Conservation (phyloP, 2,888 invertebrate species). For the Epirrhoe tristata region DNA sequence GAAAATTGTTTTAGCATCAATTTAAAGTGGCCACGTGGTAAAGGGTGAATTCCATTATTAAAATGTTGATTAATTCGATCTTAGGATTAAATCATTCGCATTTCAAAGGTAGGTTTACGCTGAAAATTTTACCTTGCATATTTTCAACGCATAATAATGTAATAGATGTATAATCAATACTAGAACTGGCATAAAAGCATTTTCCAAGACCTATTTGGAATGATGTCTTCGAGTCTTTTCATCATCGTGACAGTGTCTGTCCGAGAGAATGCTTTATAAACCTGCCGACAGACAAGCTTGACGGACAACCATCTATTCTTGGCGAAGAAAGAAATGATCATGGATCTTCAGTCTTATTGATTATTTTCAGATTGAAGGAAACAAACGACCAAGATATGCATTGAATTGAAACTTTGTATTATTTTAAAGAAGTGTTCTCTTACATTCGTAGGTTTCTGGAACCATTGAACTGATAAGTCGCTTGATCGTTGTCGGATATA, state of each 20-base stretch:
- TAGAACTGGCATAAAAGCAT: conserved; percentile 28
- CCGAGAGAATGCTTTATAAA: conserved; percentile 39
- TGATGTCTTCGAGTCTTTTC: conserved; percentile 36
- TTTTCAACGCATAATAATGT: no score
- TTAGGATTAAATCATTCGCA: no score
- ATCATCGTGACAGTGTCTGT: conserved; percentile 45
- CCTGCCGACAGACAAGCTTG: conserved; percentile 36
- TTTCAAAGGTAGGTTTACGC: no score
- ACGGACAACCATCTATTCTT: conserved; percentile 33
- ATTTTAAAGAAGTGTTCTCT: background rate
- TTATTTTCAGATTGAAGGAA: conserved; percentile 7
- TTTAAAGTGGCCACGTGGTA: background rate
- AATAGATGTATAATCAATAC: background rate
- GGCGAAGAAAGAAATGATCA: conserved; percentile 23
- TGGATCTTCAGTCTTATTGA: conserved; percentile 10
- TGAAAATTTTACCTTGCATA: no score
- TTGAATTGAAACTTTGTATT: background rate
- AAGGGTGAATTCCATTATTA: no score
- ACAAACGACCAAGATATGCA: background rate
- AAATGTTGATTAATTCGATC: no score
- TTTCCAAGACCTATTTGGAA: conserved; percentile 27
- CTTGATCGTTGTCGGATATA: no score
- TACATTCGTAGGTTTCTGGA: no score
- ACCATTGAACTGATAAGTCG: no score
- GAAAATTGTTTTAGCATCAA: background rate